Conservation (phyloP, 2,797 vertebrate species). For the Coluber constrictor region DNA sequence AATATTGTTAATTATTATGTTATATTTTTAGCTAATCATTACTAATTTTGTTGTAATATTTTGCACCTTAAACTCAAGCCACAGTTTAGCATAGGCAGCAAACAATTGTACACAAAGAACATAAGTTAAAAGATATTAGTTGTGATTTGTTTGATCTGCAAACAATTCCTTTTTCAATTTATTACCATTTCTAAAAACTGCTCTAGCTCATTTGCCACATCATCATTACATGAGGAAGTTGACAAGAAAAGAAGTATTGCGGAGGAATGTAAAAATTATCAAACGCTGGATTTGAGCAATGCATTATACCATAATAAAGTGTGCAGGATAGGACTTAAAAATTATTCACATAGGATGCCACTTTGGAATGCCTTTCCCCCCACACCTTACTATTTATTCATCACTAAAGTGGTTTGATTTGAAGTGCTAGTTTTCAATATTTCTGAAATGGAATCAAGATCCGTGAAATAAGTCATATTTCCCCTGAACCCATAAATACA, state of each 20-base stretch:
- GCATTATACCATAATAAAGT: neutral
- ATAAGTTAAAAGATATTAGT: neutral
- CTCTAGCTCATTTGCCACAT: neutral
- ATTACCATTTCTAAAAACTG: neutral
- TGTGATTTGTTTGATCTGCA: neutral
- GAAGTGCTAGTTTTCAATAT: fast-evolving
- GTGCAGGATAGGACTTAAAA: fast-evolving
- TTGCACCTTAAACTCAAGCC: neutral
- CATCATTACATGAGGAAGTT: neutral
- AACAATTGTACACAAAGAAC: neutral
- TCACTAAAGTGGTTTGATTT: neutral
- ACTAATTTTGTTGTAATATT: neutral
- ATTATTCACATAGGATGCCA: neutral
- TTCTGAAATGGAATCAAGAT: neutral
- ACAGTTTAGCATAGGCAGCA: neutral
- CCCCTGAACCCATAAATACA: neutral
- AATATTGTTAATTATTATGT: neutral
- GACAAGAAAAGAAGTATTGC: neutral
- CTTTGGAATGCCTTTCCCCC: fast-evolving
- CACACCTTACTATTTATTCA: fast-evolving
- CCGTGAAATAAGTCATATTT: neutral
- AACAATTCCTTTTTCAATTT: neutral
- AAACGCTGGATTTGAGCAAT: fast-evolving
- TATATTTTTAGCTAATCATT: neutral
- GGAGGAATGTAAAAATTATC: neutral